Conservation (phyloP, 2,888 invertebrate genomes). For the Neelides folsomi region DNA sequence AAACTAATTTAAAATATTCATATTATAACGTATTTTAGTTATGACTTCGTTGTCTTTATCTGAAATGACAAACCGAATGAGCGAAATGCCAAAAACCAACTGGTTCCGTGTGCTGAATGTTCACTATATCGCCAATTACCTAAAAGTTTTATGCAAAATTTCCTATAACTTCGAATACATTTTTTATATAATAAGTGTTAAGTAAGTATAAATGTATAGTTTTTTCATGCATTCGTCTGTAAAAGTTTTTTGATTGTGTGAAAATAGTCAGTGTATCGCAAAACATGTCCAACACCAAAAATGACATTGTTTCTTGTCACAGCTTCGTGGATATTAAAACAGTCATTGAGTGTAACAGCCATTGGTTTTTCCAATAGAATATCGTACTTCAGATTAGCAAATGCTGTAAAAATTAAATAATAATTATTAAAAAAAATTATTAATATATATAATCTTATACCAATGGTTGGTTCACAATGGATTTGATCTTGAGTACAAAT, state of each 20-base stretch:
- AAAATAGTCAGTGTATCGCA: conserved; percentile 38
- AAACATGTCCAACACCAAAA: conserved; percentile 40
- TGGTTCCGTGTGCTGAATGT: conserved; percentile 40
- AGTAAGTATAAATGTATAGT: too few relatives aligned
- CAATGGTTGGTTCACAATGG: conserved; percentile 24
- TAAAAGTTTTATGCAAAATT: conserved; percentile 28
- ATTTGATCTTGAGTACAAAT: conserved; percentile 29
- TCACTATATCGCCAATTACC: conserved; percentile 39
- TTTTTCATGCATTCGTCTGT: conserved; percentile 29
- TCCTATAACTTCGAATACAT: too few relatives aligned
- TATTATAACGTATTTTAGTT: too few relatives aligned
- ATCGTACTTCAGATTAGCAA: conserved; percentile 40
- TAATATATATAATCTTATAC: conserved; percentile 12
- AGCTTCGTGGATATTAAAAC: conserved; percentile 37
- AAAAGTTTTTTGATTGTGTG: conserved; percentile 37
- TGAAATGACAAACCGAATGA: conserved; percentile 36
- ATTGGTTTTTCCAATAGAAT: conserved; percentile 42
- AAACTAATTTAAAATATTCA: conserved; percentile 10
- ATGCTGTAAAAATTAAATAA: conserved; percentile 33
- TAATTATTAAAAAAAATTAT: too few relatives aligned
- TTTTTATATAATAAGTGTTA: too few relatives aligned
- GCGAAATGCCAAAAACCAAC: conserved; percentile 41
- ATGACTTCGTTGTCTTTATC: too few relatives aligned
- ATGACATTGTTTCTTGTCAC: conserved; percentile 36
- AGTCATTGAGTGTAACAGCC: conserved; percentile 39